phyloP scores from a whole-genome alignment of 2,113 vertebrate species.

The Pardalotus punctatus region DNA sequence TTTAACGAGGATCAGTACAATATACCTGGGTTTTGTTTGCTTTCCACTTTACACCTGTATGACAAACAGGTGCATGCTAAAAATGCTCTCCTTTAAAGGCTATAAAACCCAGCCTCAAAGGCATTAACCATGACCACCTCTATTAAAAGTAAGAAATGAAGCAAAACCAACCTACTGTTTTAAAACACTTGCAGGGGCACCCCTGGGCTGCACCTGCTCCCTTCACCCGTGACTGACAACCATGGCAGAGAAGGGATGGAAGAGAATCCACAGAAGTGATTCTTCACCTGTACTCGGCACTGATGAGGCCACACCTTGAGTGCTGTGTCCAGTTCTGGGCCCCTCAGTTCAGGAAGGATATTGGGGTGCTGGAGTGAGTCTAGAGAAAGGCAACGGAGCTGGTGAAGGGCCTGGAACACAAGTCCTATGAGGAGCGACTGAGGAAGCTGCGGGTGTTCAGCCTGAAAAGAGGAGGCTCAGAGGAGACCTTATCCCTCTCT shows the following conservation, averaged over 20 bases:
- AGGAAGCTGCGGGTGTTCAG: not conserved
- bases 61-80: not conserved
- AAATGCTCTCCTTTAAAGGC: not conserved
- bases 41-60: not conserved
- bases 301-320: not conserved
- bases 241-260: not conserved
- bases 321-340: not conserved
- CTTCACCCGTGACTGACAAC: not conserved
- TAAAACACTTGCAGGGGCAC: too few relatives aligned
- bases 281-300: not conserved
- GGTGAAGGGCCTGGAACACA: not conserved
- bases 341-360: not conserved
- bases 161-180: accelerated
- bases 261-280: not conserved
- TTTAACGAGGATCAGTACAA: not conserved
- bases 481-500: not conserved
- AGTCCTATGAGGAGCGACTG: not conserved
- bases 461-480: not conserved
- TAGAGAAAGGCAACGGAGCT: not conserved
- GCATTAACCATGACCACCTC: not conserved
- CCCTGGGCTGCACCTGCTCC: not conserved
- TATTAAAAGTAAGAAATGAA: not conserved
- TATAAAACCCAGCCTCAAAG: not conserved
- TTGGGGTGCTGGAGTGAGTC: not conserved
- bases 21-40: accelerated